Percentiles rank a stretch among this genome's conserved stretches.
phyloP scores from a whole-genome alignment of 2,888 invertebrate genomes.

The Hipparchia semele region DNA sequence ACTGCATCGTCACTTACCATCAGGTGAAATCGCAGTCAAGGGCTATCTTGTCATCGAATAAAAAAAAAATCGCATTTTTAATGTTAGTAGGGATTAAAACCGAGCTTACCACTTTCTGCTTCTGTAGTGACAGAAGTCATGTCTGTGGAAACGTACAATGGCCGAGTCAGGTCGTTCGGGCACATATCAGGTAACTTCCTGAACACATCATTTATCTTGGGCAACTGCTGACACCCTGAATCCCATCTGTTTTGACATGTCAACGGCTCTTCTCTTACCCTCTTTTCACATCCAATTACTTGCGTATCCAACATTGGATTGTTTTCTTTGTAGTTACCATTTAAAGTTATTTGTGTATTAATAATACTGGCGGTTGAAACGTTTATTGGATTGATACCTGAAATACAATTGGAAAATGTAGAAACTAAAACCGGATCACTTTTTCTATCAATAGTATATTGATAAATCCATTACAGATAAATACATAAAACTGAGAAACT shows the following conservation, averaged over 20 bases:
- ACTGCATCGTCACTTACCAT: too few relatives aligned
- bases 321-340: slow-evolving; percentile 14
- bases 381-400: background rate
- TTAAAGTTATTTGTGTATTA: background rate
- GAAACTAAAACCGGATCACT: background rate
- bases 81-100: background rate
- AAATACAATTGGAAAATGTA: background rate
- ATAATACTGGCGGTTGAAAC: background rate
- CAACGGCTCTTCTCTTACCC: slow-evolving; percentile 55
- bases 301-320: background rate
- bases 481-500: too few relatives aligned
- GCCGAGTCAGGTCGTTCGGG: slow-evolving; percentile 46
- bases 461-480: too few relatives aligned
- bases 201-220: slow-evolving; percentile 61
- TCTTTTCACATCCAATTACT: slow-evolving; percentile 51
- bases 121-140: slow-evolving; percentile 38
- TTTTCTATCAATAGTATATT: too few relatives aligned
- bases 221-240: slow-evolving; percentile 44
- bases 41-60: too few relatives aligned
- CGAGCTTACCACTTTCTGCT: slow-evolving; percentile 53
- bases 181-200: slow-evolving; percentile 25
- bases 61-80: too few relatives aligned
- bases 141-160: slow-evolving; percentile 48
- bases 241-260: slow-evolving; percentile 37
- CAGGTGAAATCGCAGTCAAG: too few relatives aligned